Base-by-base conservation (phyloP, 2,888 invertebrate species). In the Tinea semifulvella region DNA sequence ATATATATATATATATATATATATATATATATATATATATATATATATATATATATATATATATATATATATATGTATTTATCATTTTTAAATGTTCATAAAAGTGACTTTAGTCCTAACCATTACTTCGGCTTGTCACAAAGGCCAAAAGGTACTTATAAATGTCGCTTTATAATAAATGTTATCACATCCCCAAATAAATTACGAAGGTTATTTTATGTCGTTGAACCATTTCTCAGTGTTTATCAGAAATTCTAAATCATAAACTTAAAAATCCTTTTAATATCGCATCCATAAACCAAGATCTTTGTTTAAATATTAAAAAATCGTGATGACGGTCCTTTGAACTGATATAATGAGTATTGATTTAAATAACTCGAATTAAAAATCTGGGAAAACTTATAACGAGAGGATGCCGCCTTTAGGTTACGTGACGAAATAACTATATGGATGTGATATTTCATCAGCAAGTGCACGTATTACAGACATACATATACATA, bases 361-460 rank as follows among this genome's bases (percentile, higher is more conserved):
- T 75, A 79, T 79, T 79, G 80, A 79, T 80, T 79, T 76, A 79
- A 77, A 79, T 74, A 68, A 69, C 67, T 68, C 60, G 70, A 69
- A 72, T 76, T 72, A 67, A 74, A 76, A 77, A 76, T 74, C 72
- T 68, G 67, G 65, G 72, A 73, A 79, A 76, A 75, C 77, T 79
- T 76, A 79, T 76, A 75, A 76, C 70, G 69, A 69, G 64, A 61
- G 57, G 65, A 65, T 56, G 65, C 68, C 68, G 68, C 65, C 70
- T 63, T 68, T 60, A 60, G 61, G 58, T 60, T 56, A 56, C 47
- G 7, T 6, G 20, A 18, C 13, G 43, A 19, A 17, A 17, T 11
- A 25, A n/a, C n/a, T 60, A 57, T 42, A 49, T 69, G 72, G 77
- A 74, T 52, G 56, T 35, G 60, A 49, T n/a, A n/a, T n/a, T n/a